Evolutionary conservation across 2,888 invertebrate genomes (phyloP), one percentile per base, ranked within the genome.

Genomic region (Megastigmus dorsalis): DNA sequence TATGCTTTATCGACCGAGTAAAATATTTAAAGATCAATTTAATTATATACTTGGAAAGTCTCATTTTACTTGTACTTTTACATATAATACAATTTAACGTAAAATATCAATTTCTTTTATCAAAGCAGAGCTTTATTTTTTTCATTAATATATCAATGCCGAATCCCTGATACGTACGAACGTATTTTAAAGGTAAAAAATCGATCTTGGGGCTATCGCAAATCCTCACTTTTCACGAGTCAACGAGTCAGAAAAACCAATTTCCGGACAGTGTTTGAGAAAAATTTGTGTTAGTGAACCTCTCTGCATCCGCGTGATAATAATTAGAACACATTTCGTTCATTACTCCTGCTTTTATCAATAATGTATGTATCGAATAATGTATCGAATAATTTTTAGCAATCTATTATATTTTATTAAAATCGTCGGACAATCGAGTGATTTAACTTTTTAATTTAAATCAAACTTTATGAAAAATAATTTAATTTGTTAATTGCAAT

Each of bases 211-310:
- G 20, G 43, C 54, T 74, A 74, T 74, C 69, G 50, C 65, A 52
- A 74, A 74, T 74, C 69, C 69, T 62, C 68, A 43, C 69, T 50
- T 65, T 69, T 69, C 36, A 63, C 68, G 65, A 74, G 41, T 59
- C 65, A 65, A 36, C 63, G 65, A 65, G 30, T 63, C 65, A 68
- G 63, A 74, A 74, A 74, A 74, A 65, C 63, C 65, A 59, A 74
- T 74, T 74, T 65, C 45, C 45, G 57, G 30, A 38, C 23, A 65
- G 38, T 59, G 43, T 69, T 74, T 33, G 69, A 65, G 36, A 65
- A 69, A 59, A 26, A 54, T 43, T 63, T 59, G 59, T 69, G 13
- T 65, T 65, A 41, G 43, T 45, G 57, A 52, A 5, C 41, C 50
- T 59, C 33, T 30, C 50, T 57, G 20, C 50, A 50, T 63, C 45